phyloP scores from a whole-genome alignment of 2,797 vertebrate species.

The Lindbergichthys nudifrons region DNA sequence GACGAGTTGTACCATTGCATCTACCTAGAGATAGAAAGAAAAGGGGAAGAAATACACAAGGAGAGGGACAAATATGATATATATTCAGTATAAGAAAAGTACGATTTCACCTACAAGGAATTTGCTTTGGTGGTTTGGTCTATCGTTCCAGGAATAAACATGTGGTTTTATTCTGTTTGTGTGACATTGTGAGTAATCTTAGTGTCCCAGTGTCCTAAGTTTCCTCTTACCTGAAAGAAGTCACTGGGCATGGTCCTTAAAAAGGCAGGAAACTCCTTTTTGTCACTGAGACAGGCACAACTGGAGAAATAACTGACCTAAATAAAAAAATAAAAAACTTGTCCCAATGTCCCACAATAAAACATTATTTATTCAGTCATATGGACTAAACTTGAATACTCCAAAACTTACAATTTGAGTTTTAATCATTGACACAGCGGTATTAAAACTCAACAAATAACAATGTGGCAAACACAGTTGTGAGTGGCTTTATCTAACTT shows the following conservation, averaged over 20 bases:
- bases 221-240: constrained; percentile 80
- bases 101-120: no score
- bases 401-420: background rate
- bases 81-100: no score
- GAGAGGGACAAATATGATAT: background rate
- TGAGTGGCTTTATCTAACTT: constrained; percentile 10
- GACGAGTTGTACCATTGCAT: constrained; percentile 85
- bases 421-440: background rate
- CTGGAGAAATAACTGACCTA: constrained; percentile 89
- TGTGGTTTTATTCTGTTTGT: background rate
- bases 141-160: background rate
- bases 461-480: background rate
- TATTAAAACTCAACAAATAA: background rate
- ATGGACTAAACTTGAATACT: background rate
- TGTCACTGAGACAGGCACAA: constrained; percentile 87
- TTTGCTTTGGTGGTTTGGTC: no score
- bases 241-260: constrained; percentile 88
- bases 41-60: background rate
- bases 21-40: constrained; percentile 61
- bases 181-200: background rate
- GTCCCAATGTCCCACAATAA: background rate
- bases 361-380: background rate
- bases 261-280: constrained; percentile 84
- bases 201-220: background rate
- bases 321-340: background rate